phyloP scores from a whole-genome alignment of 1,140 invertebrate species.

The Apis laboriosa region DNA sequence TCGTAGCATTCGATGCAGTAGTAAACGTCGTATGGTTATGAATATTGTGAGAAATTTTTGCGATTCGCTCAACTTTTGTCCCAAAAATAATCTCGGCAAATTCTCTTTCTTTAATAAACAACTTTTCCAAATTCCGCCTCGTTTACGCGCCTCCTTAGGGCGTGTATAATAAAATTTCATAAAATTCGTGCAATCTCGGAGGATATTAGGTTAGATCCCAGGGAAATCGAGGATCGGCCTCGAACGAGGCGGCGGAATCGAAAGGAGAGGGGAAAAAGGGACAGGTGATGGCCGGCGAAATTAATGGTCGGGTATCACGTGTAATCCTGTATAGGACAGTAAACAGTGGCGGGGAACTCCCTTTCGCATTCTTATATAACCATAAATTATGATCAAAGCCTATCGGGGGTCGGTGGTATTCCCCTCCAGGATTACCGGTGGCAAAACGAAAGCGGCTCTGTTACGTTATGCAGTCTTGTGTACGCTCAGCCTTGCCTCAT shows the following conservation, averaged over 20 bases:
- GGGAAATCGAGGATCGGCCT: conserved; percentile 1
- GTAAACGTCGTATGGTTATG: too few species aligned
- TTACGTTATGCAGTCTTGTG: conserved; percentile 15
- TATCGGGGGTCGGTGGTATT: conserved; percentile 46
- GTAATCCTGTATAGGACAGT: conserved; percentile 70
- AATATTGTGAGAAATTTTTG: too few species aligned
- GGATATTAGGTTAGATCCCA: neutral
- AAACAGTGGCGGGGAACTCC: conserved; percentile 70
- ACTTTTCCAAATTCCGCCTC: too few species aligned
- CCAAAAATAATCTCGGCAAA: too few species aligned
- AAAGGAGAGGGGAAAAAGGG: conserved; percentile 2
- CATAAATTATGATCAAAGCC: conserved; percentile 78
- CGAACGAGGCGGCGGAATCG: neutral
- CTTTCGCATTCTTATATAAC: conserved; percentile 79
- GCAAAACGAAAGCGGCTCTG: conserved; percentile 32
- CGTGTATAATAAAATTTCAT: neutral
- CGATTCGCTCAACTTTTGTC: too few species aligned
- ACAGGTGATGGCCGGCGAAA: conserved; percentile 48
- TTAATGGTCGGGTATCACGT: conserved; percentile 63
- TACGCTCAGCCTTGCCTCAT: conserved; percentile 53
- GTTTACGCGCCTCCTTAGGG: too few species aligned
- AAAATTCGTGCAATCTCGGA: neutral
- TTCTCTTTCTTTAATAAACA: too few species aligned
- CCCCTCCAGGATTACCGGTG: conserved; percentile 57
- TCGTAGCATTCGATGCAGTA: too few species aligned